A percentile compares a stretch with the other conserved stretches of the same genome.
phyloP scores from a whole-genome alignment of 2,888 invertebrate genomes.

The Ophraella communa region DNA sequence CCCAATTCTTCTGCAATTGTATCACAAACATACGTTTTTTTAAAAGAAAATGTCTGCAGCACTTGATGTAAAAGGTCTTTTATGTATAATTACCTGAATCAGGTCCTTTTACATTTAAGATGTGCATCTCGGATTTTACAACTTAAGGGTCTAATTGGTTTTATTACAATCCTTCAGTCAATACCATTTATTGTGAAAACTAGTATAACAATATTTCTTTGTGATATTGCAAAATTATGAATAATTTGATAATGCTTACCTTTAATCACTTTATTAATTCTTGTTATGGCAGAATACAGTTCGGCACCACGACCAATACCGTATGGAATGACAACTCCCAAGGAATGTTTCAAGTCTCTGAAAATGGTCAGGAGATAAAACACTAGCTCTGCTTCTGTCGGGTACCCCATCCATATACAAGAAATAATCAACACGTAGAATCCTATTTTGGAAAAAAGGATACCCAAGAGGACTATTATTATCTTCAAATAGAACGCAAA shows the following conservation, averaged over 20 bases:
- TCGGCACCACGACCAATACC: constrained; percentile 83
- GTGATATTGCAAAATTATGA: no score
- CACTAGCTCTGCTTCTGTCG: constrained; percentile 81
- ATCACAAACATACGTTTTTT: neutral
- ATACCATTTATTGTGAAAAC: no score
- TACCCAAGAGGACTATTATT: constrained; percentile 48
- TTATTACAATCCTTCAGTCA: no score
- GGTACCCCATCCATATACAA: constrained; percentile 72
- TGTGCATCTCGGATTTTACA: no score
- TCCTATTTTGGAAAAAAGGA: constrained; percentile 51
- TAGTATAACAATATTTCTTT: no score
- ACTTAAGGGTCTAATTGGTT: no score
- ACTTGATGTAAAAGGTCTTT: no score
- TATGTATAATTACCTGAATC: no score
- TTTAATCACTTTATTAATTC: constrained; percentile 67
- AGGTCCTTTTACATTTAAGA: no score
- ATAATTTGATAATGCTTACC: no score
- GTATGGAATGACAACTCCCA: constrained; percentile 89
- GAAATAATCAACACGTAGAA: constrained; percentile 59
- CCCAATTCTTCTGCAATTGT: no score
- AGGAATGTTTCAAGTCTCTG: constrained; percentile 82
- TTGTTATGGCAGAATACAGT: constrained; percentile 73
- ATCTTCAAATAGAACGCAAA: constrained; percentile 51
- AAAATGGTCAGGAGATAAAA: constrained; percentile 91
- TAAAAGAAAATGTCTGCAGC: no score